These are phyloP conservation scores for Cynopterus sphinx DNA, from an alignment of 2,797 vertebrate species.

Conservation along the genomic window DNA sequence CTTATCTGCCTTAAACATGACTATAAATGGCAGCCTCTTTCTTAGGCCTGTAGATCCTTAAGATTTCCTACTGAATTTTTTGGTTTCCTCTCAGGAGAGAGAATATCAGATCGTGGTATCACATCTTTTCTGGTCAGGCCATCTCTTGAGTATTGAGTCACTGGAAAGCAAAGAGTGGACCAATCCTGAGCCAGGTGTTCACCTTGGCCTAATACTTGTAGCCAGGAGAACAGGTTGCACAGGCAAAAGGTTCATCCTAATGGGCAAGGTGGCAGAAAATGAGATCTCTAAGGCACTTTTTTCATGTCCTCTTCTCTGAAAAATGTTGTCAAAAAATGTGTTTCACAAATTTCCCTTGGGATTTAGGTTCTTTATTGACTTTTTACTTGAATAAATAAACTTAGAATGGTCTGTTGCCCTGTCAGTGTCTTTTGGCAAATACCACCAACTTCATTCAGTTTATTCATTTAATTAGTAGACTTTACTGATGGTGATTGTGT, in stretches of 20 bases:
- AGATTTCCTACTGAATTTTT: not conserved
- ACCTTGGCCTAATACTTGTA: not conserved
- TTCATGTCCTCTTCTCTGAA: not conserved
- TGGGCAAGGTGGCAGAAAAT: not conserved
- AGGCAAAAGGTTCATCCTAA: not conserved
- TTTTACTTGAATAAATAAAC: not conserved
- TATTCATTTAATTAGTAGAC: not conserved
- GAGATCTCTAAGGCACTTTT: not conserved
- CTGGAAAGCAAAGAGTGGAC: not conserved
- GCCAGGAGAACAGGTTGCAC: not conserved
- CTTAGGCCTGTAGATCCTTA: not conserved
- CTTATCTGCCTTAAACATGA: not conserved
- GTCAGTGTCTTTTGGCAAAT: conserved; percentile 5
- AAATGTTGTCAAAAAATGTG: not conserved
- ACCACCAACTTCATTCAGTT: not conserved
- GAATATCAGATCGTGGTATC: not conserved
- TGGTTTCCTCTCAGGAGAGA: not conserved
- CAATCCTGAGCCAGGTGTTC: not conserved
- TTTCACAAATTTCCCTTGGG: not conserved
- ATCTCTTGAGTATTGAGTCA: not conserved
- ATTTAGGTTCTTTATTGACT: not conserved
- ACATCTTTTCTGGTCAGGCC: not conserved
- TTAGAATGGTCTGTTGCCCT: not conserved
- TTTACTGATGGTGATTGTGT: not conserved
- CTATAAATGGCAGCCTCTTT: not conserved